Percentiles rank a stretch among this genome's conserved stretches.
Evolutionary conservation across 2,113 vertebrate species (phyloP).

Genomic region (Tichodroma muraria): DNA sequence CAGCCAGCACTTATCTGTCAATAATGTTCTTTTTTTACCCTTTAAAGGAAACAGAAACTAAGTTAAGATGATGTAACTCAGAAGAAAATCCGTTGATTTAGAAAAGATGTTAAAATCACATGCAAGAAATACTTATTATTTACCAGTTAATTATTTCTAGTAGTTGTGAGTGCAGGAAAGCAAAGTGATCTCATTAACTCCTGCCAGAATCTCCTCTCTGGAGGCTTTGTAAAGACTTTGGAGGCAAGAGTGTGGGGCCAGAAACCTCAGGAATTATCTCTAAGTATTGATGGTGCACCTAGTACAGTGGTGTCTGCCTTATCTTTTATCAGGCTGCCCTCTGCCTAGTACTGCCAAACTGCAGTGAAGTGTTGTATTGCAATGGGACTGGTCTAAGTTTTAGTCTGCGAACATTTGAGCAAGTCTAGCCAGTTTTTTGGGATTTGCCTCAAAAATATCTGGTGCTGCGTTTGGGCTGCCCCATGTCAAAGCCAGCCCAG

Average conservation of each 20-base stretch:
- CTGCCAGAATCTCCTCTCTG: neutral
- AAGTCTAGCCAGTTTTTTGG: neutral
- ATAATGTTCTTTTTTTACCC: neutral
- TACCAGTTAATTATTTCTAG: neutral
- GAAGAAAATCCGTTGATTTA: neutral
- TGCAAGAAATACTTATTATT: neutral
- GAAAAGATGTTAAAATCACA: neutral
- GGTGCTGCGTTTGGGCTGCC: neutral
- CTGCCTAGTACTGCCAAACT: neutral
- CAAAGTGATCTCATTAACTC: neutral
- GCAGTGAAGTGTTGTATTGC: neutral
- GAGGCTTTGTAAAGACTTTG: neutral
- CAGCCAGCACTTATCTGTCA: neutral
- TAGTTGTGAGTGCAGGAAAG: neutral
- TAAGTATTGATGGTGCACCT: neutral
- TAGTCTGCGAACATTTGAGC: neutral
- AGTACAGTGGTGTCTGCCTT: neutral
- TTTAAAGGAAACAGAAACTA: neutral
- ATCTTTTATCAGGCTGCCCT: neutral
- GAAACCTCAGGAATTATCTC: neutral
- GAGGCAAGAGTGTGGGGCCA: neutral
- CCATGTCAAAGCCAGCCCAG: neutral
- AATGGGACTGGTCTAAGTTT: neutral
- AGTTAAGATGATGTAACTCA: neutral
- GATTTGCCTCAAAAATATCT: neutral